Evolutionary conservation across 2,797 vertebrate genomes (phyloP).

Genomic region (Allenopithecus nigroviridis): DNA sequence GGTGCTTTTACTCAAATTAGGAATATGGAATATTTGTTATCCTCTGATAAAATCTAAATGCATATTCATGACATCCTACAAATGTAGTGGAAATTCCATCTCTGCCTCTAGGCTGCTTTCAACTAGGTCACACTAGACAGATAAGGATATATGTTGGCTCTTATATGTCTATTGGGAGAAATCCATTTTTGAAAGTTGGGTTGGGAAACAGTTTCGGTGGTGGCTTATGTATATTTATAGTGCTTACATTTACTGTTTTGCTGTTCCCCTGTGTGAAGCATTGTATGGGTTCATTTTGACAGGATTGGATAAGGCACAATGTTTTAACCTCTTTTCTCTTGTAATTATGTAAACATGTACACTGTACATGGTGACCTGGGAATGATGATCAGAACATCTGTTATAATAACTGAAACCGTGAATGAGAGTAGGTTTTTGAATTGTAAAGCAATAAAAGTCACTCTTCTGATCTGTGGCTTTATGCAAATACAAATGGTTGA

Average conservation of each 20-base stretch:
- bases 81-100: conserved; percentile 27
- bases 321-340: conserved; percentile 68
- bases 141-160: conserved; percentile 44
- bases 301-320: conserved; percentile 59
- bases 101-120: conserved; percentile 51
- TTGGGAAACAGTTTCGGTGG: conserved; percentile 18
- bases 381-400: conserved; percentile 77
- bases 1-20: conserved; percentile 25
- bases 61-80: conserved; percentile 57
- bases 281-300: conserved; percentile 56
- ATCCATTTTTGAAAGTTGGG: conserved; percentile 55
- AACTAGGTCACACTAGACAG: conserved; percentile 28
- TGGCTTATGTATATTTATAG: conserved; percentile 72
- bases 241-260: conserved; percentile 40
- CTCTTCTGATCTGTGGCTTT: conserved; percentile 67
- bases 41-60: conserved; percentile 53
- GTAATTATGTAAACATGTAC: conserved; percentile 75
- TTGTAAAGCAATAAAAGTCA: conserved; percentile 64
- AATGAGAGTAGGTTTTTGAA: conserved; percentile 75
- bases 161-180: conserved; percentile 47
- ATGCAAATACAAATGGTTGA: conserved; percentile 66
- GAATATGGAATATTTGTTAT: conserved; percentile 49
- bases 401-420: conserved; percentile 68
- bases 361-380: conserved; percentile 60
- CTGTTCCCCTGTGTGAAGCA: conserved; percentile 42